Percentiles rank a stretch among this genome's conserved stretches.
Conservation (phyloP, 2,113 vertebrate genomes). For the Trichomycterus rosablanca region DNA sequence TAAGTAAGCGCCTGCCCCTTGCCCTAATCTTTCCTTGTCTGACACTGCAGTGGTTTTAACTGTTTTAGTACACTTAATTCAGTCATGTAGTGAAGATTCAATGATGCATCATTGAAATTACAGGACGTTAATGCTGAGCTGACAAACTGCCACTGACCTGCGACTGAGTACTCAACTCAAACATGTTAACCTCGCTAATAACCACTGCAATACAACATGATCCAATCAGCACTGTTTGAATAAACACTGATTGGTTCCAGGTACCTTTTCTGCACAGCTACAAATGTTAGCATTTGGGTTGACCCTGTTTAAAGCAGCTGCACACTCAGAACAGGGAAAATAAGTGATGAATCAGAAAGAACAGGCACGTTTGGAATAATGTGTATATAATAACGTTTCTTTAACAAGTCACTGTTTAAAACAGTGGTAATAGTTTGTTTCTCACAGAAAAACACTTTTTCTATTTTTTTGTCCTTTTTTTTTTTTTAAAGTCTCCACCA, state of each 20-base stretch:
- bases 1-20: too few relatives aligned
- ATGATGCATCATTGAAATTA: too few relatives aligned
- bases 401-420: conserved; percentile 63
- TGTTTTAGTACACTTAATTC: too few relatives aligned
- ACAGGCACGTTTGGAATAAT: conserved; percentile 81
- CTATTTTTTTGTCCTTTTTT: background rate
- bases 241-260: too few relatives aligned
- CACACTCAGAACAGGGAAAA: conserved; percentile 43
- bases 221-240: too few relatives aligned
- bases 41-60: too few relatives aligned
- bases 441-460: conserved; percentile 62
- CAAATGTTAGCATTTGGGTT: background rate
- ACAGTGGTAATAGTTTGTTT: conserved; percentile 63
- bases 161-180: background rate
- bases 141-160: too few relatives aligned
- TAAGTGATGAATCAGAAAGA: conserved; percentile 36
- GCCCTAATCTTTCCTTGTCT: too few relatives aligned
- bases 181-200: background rate
- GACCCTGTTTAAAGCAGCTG: background rate
- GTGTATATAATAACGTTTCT: conserved; percentile 57
- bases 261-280: background rate
- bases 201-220: too few relatives aligned
- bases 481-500: too few relatives aligned
- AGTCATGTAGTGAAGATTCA: too few relatives aligned
- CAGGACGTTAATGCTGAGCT: too few relatives aligned